phyloP scores from a whole-genome alignment of 2,797 vertebrate genomes.

The Microtus obscurus region DNA sequence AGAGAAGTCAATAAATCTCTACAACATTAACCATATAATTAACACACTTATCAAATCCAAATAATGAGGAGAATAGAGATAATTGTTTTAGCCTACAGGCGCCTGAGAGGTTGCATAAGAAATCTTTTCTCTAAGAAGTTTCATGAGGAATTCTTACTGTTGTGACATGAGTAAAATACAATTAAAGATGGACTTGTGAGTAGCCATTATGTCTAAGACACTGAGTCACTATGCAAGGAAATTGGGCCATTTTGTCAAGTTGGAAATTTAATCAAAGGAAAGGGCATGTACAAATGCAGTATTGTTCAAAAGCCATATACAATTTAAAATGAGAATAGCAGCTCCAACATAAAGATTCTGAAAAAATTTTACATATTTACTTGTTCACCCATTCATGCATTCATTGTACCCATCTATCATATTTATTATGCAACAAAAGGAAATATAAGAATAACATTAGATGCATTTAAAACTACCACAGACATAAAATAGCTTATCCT shows the following conservation, averaged over 20 bases:
- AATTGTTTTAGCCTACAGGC: slow-evolving; percentile 50
- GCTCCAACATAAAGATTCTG: background rate
- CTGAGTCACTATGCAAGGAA: background rate
- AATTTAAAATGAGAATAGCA: background rate
- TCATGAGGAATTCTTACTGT: slow-evolving; percentile 51
- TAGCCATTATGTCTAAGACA: slow-evolving; percentile 33
- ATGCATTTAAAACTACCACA: background rate
- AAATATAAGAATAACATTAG: background rate
- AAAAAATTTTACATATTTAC: background rate
- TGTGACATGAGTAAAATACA: slow-evolving; percentile 43
- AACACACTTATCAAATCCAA: slow-evolving; percentile 26
- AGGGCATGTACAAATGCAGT: background rate
- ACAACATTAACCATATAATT: background rate
- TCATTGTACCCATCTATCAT: background rate
- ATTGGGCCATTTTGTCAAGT: background rate
- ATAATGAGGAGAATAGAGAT: slow-evolving; percentile 25
- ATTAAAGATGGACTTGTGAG: slow-evolving; percentile 50
- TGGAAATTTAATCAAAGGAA: background rate
- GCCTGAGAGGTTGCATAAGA: slow-evolving; percentile 25
- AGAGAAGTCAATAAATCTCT: slow-evolving; percentile 24
- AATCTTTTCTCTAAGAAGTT: slow-evolving; percentile 48
- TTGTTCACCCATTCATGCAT: background rate
- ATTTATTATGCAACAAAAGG: background rate
- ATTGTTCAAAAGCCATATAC: background rate
- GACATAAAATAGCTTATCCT: background rate